Base-by-base conservation (phyloP, 1,140 invertebrate species). In the Oppia nitens region DNA sequence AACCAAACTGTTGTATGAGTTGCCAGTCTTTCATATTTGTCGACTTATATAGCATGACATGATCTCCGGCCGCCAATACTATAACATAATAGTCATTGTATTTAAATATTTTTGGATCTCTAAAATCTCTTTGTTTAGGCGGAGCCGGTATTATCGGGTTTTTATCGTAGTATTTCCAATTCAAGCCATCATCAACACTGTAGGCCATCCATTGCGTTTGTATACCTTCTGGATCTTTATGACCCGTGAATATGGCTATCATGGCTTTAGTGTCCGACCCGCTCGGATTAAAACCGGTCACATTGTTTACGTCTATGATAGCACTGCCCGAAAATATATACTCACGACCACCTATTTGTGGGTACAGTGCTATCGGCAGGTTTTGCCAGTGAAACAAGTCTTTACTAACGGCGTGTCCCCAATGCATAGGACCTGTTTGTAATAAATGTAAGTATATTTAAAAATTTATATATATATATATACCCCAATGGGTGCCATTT, bases 341-440 rank as follows among this genome's bases (percentile, higher is more conserved):
- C 21, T 53, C 59, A 3, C 11, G 17, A 0, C 0, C 9, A n/a
- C n/a, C n/a, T n/a, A n/a, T n/a, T 20, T 1, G 6, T 2, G 59
- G 59, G 20, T 23, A 48, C 6, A 60, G 23, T 11, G 54, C 59
- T 11, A 60, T 49, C 2, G 53, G 53, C 2, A 23, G 2, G 20
- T 47, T 40, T 50, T 40, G 12, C 59, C 59, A 60, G 40, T 57
- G 53, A 17, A 60, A n/a, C 20, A 60, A n/a, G 27, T 60, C 59
- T 25, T 27, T 49, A 9, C 24, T 28, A 2, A 45, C 20, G 3
- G 53, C 45, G 24, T 60, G 54, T 27, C 59, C 59, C 59, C 59
- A 60, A 45, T 60, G 54, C 54, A 60, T 57, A 3, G 59, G 32
- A 11, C 32, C n/a, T n/a, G n/a, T n/a, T n/a, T n/a, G n/a, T n/a